Conservation (phyloP, 2,797 vertebrate species). For the Cyprinella venusta region DNA sequence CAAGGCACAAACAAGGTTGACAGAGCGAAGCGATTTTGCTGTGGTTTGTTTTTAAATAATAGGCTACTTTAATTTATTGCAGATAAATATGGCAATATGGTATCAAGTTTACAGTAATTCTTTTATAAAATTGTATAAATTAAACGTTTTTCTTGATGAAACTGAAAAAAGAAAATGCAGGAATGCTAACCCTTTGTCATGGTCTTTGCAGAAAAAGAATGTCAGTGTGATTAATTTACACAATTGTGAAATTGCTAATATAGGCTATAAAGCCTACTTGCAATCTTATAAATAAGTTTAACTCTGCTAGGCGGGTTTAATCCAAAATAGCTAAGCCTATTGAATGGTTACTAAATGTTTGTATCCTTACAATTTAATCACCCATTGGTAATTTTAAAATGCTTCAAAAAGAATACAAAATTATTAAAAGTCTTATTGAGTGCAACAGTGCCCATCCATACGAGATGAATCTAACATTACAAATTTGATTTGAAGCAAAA, state of each 20-base stretch:
- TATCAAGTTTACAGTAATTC: background rate
- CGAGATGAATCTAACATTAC: no score
- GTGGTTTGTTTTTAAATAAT: background rate
- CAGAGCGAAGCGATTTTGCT: background rate
- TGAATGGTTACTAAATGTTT: background rate
- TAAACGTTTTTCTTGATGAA: background rate
- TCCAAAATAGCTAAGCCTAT: background rate
- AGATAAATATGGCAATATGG: background rate
- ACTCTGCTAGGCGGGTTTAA: background rate
- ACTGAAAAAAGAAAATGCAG: background rate
- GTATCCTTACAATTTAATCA: background rate
- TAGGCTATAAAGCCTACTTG: background rate
- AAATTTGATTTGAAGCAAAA: no score
- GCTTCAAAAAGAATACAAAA: background rate
- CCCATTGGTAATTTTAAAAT: background rate
- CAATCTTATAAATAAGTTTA: background rate
- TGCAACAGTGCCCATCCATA: no score
- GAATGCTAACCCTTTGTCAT: background rate
- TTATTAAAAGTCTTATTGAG: background rate
- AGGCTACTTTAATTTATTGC: background rate
- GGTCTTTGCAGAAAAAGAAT: background rate
- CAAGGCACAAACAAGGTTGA: constrained; percentile 56
- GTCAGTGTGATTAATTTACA: background rate
- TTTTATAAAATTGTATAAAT: no score
- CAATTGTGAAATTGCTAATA: background rate